phyloP scores from a whole-genome alignment of 2,113 vertebrate genomes.

The Coryphaenoides rupestris region DNA sequence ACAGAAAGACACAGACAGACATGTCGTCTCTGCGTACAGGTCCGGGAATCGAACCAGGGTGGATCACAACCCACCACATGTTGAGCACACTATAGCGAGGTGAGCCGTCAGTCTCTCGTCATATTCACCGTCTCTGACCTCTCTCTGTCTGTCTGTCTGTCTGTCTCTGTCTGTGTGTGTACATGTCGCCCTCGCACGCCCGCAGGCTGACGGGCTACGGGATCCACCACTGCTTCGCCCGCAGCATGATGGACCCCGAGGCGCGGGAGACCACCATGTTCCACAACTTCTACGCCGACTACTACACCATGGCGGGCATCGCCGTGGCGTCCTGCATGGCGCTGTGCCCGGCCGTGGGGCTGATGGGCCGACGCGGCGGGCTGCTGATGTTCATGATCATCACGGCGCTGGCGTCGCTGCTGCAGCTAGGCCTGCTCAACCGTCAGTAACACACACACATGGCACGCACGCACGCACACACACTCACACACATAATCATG shows the following conservation, averaged over 20 bases:
- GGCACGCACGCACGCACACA: too few species aligned
- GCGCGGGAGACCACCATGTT: conserved; percentile 78
- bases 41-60: too few species aligned
- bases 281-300: conserved; percentile 89
- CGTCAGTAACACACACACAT: conserved; percentile 72
- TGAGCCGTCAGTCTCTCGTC: too few species aligned
- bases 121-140: too few species aligned
- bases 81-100: too few species aligned
- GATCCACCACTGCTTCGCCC: conserved; percentile 96
- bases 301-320: conserved; percentile 91
- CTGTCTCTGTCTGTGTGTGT: conserved; percentile 9
- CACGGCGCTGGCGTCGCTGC: conserved; percentile 89
- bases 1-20: too few species aligned
- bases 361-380: conserved; percentile 89
- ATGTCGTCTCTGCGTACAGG: too few species aligned
- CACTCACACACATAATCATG: too few species aligned
- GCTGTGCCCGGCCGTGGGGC: conserved; percentile 85
- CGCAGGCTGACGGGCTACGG: conserved; percentile 89
- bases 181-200: conserved; percentile 3
- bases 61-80: too few species aligned
- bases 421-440: conserved; percentile 93
- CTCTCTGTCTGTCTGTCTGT: not conserved
- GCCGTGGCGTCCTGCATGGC: conserved; percentile 87
- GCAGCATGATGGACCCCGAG: conserved; percentile 89
- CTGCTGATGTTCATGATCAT: conserved; percentile 96